Percentiles rank a stretch among this genome's conserved stretches.
These are phyloP conservation scores for Lucilia sericata DNA, from an alignment of 1,140 invertebrate species.

Conservation along the genomic window DNA sequence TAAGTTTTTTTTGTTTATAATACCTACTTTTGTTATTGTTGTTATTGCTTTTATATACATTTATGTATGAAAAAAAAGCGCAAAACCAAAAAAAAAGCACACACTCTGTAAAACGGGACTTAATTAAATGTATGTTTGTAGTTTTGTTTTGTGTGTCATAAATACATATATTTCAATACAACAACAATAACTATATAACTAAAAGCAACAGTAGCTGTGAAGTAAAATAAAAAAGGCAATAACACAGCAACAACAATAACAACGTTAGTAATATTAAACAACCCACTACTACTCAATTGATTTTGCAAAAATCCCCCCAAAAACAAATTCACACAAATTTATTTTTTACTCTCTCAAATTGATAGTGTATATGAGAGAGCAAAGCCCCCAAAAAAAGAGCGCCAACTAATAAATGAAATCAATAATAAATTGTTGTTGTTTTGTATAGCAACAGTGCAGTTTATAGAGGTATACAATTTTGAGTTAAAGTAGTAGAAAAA, in stretches of 20 bases:
- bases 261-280: background rate
- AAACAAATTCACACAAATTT: background rate
- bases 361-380: background rate
- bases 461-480: no score
- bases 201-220: background rate
- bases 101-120: background rate
- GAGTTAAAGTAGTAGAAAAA: no score
- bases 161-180: background rate
- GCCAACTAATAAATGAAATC: background rate
- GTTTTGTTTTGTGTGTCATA: background rate
- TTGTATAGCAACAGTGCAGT: no score
- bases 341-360: background rate
- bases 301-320: background rate
- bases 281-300: slow-evolving; percentile 8
- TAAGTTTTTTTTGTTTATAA: background rate
- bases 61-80: background rate
- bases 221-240: background rate
- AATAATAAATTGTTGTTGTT: no score
- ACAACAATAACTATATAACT: background rate
- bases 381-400: no score
- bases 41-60: background rate
- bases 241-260: background rate
- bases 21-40: background rate
- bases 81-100: background rate
- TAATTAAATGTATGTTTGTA: background rate